phyloP scores from a whole-genome alignment of 2,113 vertebrate genomes.

The Rhinogobius similis region DNA sequence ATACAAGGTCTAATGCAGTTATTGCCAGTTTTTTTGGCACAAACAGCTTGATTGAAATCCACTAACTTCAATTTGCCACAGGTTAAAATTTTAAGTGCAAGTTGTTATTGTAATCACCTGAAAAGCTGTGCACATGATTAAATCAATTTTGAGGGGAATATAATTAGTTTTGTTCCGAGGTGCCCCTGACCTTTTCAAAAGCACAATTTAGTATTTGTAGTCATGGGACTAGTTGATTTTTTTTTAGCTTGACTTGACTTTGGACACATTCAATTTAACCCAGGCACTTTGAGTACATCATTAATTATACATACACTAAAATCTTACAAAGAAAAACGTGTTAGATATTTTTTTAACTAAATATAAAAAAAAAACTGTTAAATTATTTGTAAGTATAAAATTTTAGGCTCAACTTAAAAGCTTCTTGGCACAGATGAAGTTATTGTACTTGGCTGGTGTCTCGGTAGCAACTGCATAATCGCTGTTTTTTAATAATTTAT shows the following conservation, averaged over 20 bases:
- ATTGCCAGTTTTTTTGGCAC: background rate
- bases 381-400: background rate
- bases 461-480: background rate
- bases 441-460: constrained; percentile 1
- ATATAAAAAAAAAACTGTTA: background rate
- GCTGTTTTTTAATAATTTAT: background rate
- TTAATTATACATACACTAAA: background rate
- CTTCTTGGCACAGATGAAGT: constrained; percentile 1
- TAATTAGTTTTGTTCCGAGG: background rate
- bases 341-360: background rate
- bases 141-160: background rate
- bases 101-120: background rate
- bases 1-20: no score
- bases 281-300: constrained; percentile 1
- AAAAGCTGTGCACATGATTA: background rate
- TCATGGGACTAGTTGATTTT: no score
- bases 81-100: background rate
- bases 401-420: background rate
- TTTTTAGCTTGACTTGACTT: no score
- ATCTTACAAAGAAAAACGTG: background rate
- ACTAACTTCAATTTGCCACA: background rate
- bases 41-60: background rate
- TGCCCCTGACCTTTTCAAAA: background rate
- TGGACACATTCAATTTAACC: background rate
- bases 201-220: background rate